Evolutionary conservation across 2,888 invertebrate genomes (phyloP).

Genomic region (Pantelozetes paolii): DNA sequence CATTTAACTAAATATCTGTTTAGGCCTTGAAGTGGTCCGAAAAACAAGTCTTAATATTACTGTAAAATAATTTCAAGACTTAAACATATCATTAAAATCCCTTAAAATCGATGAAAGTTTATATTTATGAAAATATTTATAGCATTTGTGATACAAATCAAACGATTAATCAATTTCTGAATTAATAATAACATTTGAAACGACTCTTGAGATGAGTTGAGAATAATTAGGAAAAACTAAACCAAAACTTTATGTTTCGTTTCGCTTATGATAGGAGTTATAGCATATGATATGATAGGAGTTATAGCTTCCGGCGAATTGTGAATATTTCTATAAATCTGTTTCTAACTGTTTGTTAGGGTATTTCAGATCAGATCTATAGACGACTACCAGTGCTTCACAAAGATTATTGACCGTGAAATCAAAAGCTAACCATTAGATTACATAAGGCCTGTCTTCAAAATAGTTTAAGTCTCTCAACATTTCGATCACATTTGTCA

Average conservation of each 20-base stretch:
- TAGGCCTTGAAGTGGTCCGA: background rate
- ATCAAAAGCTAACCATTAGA: constrained; percentile 19
- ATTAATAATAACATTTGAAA: too few relatives aligned
- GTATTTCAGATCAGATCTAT: constrained; percentile 24
- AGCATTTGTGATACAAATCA: too few relatives aligned
- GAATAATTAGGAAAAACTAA: too few relatives aligned
- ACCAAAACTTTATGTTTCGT: background rate
- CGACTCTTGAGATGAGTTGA: too few relatives aligned
- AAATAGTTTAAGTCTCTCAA: background rate
- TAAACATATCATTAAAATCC: constrained; percentile 7
- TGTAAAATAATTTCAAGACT: background rate
- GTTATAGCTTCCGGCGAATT: background rate
- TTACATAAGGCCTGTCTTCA: background rate
- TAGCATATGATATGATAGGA: too few relatives aligned
- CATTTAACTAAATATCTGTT: background rate
- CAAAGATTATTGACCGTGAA: constrained; percentile 34
- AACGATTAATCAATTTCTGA: too few relatives aligned
- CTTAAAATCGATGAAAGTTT: constrained; percentile 3
- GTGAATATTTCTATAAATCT: background rate
- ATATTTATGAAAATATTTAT: background rate
- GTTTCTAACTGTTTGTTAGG: constrained; percentile 8
- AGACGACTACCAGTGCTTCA: background rate
- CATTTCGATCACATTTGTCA: too few relatives aligned
- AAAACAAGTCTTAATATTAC: background rate
- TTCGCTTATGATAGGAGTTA: background rate